phyloP scores from a whole-genome alignment of 2,113 vertebrate species.

The Coracopsis vasa region DNA sequence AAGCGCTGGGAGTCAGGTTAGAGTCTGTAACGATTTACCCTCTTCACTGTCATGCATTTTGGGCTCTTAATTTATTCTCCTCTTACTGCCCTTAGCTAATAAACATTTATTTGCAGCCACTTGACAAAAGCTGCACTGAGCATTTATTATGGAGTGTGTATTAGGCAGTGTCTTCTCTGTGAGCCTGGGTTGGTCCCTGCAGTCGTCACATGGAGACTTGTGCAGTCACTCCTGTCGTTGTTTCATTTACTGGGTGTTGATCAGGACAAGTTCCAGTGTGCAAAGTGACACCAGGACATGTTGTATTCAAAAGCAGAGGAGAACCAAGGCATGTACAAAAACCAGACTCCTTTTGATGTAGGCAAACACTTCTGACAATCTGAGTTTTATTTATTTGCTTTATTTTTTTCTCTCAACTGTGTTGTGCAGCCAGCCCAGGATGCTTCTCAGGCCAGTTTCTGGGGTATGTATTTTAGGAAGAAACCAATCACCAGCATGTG shows the following conservation, averaged over 20 bases:
- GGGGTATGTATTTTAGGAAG: conserved; percentile 31
- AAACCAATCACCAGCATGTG: conserved; percentile 14
- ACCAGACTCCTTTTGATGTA: not conserved
- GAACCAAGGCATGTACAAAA: not conserved
- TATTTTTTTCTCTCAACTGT: not conserved
- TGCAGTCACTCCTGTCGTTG: not conserved
- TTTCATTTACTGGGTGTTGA: not conserved
- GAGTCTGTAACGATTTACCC: not conserved
- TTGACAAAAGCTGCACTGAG: not conserved
- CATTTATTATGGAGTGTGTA: not conserved
- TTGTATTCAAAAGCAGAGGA: not conserved
- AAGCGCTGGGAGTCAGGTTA: not conserved
- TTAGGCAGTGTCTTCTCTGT: not conserved
- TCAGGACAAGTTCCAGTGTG: not conserved
- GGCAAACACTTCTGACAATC: not conserved
- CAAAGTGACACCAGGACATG: not conserved
- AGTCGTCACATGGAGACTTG: not conserved
- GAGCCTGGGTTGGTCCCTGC: not conserved
- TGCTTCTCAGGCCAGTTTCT: conserved; percentile 31
- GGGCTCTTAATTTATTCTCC: not conserved
- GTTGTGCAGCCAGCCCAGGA: conserved; percentile 23
- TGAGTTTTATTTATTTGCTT: not conserved
- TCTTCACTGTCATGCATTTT: not conserved
- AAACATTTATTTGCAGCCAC: not conserved
- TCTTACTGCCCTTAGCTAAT: not conserved